Evolutionary conservation across 2,113 vertebrate genomes (phyloP).

Genomic region (Oryzias javanicus): DNA sequence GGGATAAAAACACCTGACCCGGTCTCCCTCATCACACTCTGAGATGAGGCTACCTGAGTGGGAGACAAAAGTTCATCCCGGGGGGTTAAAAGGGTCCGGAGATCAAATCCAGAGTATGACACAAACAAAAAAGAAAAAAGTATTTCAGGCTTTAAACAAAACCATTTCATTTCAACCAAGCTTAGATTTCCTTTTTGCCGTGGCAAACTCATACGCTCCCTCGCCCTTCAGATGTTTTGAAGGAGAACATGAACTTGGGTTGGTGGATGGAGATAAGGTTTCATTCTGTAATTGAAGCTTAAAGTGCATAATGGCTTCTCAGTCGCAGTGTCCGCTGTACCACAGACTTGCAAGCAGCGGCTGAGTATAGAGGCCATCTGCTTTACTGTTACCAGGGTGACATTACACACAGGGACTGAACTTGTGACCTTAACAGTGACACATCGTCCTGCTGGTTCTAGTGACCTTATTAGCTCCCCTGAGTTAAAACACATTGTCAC

Average conservation of each 20-base stretch:
- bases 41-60: conserved; percentile 52
- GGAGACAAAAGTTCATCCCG: conserved; percentile 40
- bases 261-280: conserved; percentile 44
- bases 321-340: conserved; percentile 26
- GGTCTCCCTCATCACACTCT: conserved; percentile 52
- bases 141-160: conserved; percentile 11
- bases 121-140: conserved; percentile 11
- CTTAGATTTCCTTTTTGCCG: conserved; percentile 26
- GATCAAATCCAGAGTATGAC: conserved; percentile 49
- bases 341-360: conserved; percentile 27
- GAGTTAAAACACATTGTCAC: conserved; percentile 30
- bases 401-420: conserved; percentile 55
- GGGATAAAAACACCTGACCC: conserved; percentile 60
- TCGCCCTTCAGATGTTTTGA: conserved; percentile 58
- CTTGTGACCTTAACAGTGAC: conserved; percentile 62
- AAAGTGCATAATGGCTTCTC: conserved; percentile 34
- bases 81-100: conserved; percentile 63
- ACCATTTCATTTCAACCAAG: conserved; percentile 16
- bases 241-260: conserved; percentile 45
- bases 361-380: conserved; percentile 49
- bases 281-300: conserved; percentile 60
- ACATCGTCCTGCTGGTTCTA: conserved; percentile 37
- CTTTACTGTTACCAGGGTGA: conserved; percentile 54
- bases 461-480: conserved; percentile 59
- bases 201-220: conserved; percentile 23